These are phyloP conservation scores for Antheraea yamamai DNA, from an alignment of 2,888 invertebrate species.

Conservation along the genomic window DNA sequence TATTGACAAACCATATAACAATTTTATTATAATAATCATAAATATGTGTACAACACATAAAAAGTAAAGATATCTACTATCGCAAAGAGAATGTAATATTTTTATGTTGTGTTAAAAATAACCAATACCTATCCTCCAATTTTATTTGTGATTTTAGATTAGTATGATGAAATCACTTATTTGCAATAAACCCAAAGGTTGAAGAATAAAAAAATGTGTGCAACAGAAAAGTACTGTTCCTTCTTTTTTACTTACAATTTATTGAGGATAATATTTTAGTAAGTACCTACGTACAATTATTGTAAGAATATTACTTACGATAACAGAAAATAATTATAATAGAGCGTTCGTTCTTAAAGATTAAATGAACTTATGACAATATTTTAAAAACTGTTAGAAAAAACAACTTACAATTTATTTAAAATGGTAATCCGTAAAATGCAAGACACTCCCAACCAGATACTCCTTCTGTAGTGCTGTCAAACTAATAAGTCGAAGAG, in stretches of 20 bases:
- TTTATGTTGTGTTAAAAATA: neutral
- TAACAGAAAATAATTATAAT: neutral
- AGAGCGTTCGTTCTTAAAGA: neutral
- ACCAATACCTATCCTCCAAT: neutral
- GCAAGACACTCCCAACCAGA: conserved; percentile 69
- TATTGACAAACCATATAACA: too few species aligned
- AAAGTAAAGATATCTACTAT: too few species aligned
- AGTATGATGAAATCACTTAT: too few species aligned
- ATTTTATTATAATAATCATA: too few species aligned
- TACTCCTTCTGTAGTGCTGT: conserved; percentile 63
- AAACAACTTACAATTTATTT: conserved; percentile 47
- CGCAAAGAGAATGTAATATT: neutral
- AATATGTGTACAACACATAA: too few species aligned
- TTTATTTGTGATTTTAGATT: too few species aligned
- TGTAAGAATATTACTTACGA: neutral
- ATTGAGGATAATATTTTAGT: neutral
- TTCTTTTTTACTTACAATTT: neutral
- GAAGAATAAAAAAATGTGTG: neutral
- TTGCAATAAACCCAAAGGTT: too few species aligned
- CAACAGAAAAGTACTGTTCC: neutral
- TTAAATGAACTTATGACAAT: conserved; percentile 5
- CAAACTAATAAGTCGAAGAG: conserved; percentile 59
- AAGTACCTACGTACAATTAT: neutral
- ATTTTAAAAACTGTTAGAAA: conserved; percentile 21
- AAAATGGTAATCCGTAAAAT: conserved; percentile 42